Base-by-base conservation (phyloP, 2,113 vertebrate genomes). In the Cyphomyrus plagiostoma region DNA sequence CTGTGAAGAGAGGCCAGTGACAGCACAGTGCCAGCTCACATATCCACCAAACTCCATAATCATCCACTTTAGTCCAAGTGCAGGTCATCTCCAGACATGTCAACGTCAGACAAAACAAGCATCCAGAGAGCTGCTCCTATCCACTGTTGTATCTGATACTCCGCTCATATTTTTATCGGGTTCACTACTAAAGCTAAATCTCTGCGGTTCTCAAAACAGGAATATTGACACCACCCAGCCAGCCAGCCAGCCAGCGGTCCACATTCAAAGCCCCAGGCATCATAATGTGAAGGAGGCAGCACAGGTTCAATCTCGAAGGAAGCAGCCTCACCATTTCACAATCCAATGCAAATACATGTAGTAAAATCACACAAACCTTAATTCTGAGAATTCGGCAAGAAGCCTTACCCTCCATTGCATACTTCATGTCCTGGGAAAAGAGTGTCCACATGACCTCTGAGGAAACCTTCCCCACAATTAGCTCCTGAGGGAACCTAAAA, bases 371-470 rank as follows among this genome's bases (percentile, higher is more conserved):
- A 89, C 0, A 80, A 88, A 1, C 3, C 91, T 46, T 39, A 5
- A 84, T 5, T 35, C n/a, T 52, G 49, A n/a, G 52, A 52, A 50
- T 17, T 13, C 8, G 13, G 21, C 4, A 83, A 15, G 23, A 15
- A 48, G 83, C 66, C 96, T 96, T 94, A 99, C 98, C 98, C 94
- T 99, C 98, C 97, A 98, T 96, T 23, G 97, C 98, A 0, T 99
- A 99, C 93, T 98, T 99, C 98, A 99, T 99, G 93, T 99, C 98
- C 93, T 99, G 98, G 89, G 98, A 95, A 94, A 99, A 99, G 90
- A 99, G 95, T 5, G 95, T 96, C 98, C 98, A 99, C 98, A 99
- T 99, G 91, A 98, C 98, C 91, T 99, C 98, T 0, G 98, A 97
- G 0, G 97, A 98, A 92, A 99, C 97, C 95, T 98, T 99, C 50